A percentile compares a stretch with the other conserved stretches of the same genome.
Evolutionary conservation across 2,113 vertebrate species (phyloP).

Genomic region (Cairina moschata): DNA sequence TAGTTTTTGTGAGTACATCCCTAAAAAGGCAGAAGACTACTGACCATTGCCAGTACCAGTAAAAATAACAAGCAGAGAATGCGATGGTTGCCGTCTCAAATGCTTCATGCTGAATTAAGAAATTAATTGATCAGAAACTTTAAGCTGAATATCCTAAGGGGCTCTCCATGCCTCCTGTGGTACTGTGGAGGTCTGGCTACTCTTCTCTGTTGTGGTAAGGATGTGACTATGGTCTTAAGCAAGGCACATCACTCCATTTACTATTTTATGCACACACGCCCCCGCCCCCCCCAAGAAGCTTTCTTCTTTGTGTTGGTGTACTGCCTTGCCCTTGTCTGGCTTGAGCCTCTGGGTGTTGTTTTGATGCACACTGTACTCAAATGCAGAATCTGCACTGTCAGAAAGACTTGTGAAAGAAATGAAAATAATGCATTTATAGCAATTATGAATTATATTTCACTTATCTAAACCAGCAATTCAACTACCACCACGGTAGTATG

Average conservation of each 20-base stretch:
- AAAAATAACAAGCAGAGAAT: background rate
- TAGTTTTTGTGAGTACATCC: background rate
- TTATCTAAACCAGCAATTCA: background rate
- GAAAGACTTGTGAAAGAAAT: background rate
- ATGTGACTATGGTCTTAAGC: background rate
- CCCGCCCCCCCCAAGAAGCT: background rate
- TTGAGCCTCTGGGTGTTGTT: background rate
- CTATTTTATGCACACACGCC: background rate
- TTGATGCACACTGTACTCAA: background rate
- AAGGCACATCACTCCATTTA: accelerated
- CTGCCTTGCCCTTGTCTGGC: background rate
- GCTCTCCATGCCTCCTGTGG: accelerated
- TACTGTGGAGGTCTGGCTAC: background rate
- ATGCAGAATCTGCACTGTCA: background rate
- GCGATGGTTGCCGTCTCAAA: background rate
- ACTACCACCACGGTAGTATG: background rate
- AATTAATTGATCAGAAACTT: background rate
- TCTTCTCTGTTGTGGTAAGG: background rate
- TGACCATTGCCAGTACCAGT: background rate
- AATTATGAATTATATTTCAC: background rate
- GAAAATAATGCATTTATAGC: background rate
- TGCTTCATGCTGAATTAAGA: background rate
- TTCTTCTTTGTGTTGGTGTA: background rate
- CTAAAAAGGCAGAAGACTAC: background rate
- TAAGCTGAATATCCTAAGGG: background rate